Percentiles rank a stretch among this genome's conserved stretches.
These are phyloP conservation scores for Aptenodytes forsteri DNA, from an alignment of 2,113 vertebrate genomes.

Conservation along the genomic window DNA sequence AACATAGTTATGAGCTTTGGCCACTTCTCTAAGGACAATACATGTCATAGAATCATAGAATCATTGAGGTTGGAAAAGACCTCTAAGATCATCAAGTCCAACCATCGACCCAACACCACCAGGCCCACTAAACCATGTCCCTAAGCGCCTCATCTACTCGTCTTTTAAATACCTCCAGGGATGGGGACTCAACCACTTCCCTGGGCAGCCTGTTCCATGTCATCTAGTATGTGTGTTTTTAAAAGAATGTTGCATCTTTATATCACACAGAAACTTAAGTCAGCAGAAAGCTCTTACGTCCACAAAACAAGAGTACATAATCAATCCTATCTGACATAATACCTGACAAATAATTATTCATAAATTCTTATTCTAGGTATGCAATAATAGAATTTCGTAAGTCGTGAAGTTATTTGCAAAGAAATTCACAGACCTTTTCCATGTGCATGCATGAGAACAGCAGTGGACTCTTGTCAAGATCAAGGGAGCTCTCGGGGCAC, in stretches of 20 bases:
- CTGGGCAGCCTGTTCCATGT: too few relatives aligned
- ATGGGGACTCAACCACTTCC: too few relatives aligned
- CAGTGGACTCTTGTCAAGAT: neutral
- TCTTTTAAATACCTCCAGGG: too few relatives aligned
- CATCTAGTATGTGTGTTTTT: neutral
- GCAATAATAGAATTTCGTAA: neutral
- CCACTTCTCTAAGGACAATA: neutral
- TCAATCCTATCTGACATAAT: fast-evolving
- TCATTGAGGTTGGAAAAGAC: too few relatives aligned
- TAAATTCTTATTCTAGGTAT: neutral
- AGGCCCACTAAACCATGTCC: too few relatives aligned
- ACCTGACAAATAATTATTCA: neutral
- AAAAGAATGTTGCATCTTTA: neutral
- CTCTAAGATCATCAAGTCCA: too few relatives aligned
- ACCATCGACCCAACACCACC: too few relatives aligned
- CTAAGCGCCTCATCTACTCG: too few relatives aligned
- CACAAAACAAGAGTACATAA: neutral
- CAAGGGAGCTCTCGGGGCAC: neutral
- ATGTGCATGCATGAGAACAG: neutral
- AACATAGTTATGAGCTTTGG: neutral
- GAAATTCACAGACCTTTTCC: neutral
- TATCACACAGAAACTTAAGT: neutral
- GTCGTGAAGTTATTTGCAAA: neutral
- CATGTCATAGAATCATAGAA: neutral
- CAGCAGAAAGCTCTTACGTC: neutral